A percentile compares a stretch with the other conserved stretches of the same genome.
These are phyloP conservation scores for Phymanthus crucifer DNA, from an alignment of 92 coral and sea anemone species.

Conservation along the genomic window DNA sequence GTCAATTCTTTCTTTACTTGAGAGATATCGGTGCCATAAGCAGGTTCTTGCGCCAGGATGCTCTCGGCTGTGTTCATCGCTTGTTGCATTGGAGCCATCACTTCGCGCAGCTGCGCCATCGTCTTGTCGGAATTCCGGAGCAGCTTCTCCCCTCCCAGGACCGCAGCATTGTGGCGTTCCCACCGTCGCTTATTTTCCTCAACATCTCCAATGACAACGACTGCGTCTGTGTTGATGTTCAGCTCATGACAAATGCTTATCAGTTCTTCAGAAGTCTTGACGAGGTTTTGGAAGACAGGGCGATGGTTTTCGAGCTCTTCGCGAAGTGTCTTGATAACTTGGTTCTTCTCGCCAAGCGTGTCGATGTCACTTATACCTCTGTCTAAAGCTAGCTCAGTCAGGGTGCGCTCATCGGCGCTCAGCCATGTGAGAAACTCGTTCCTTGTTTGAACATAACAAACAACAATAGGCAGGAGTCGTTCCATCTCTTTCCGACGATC, in stretches of 20 bases:
- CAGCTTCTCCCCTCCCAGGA: constrained; percentile 70
- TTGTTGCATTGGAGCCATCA: constrained; percentile 83
- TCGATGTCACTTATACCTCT: constrained; percentile 66
- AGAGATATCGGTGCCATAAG: constrained; percentile 70
- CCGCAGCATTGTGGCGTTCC: constrained; percentile 67
- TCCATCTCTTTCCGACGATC: constrained; percentile 82
- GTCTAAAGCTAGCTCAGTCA: constrained; percentile 57
- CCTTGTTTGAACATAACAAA: constrained; percentile 73
- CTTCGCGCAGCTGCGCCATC: constrained; percentile 77
- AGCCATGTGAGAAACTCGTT: constrained; percentile 78
- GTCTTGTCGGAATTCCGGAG: constrained; percentile 83
- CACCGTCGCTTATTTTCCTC: constrained; percentile 85
- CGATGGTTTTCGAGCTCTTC: constrained; percentile 71
- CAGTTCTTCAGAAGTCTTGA: constrained; percentile 63
- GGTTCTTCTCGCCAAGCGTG: constrained; percentile 72
- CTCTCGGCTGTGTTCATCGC: constrained; percentile 81
- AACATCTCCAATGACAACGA: constrained; percentile 68
- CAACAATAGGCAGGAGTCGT: constrained; percentile 75
- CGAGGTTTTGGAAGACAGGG: constrained; percentile 69
- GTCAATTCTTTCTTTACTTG: constrained; percentile 75
- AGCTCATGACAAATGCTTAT: constrained; percentile 84
- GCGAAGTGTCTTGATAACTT: constrained; percentile 74
- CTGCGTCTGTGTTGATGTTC: constrained; percentile 74
- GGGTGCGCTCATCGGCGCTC: constrained; percentile 73
- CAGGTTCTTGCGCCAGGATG: constrained; percentile 78